phyloP scores from a whole-genome alignment of 2,797 vertebrate genomes.

The Agapornis canus region DNA sequence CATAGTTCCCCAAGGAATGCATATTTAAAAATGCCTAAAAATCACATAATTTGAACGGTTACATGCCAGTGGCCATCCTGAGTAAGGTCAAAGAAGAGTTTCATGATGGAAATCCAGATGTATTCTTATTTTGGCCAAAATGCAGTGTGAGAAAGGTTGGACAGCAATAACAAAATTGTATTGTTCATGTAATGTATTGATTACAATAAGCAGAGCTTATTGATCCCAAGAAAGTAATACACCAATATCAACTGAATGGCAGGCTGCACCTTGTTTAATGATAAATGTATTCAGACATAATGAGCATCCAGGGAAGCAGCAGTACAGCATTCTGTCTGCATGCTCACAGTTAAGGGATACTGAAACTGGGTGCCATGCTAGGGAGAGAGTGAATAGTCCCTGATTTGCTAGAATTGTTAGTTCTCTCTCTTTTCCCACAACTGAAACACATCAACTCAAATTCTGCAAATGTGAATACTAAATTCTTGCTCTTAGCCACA shows the following conservation, averaged over 20 bases:
- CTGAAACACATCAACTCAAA: background rate
- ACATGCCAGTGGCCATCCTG: background rate
- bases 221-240: background rate
- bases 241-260: background rate
- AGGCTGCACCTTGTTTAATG: background rate
- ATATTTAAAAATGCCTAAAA: background rate
- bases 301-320: accelerated
- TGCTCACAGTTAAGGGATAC: background rate
- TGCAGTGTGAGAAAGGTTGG: background rate
- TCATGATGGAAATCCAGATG: background rate
- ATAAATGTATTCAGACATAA: background rate
- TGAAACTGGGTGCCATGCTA: background rate
- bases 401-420: background rate
- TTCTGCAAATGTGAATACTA: background rate
- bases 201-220: background rate
- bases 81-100: background rate
- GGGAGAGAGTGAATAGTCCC: background rate
- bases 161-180: background rate
- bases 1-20: background rate
- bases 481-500: background rate
- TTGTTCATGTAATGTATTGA: background rate
- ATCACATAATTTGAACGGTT: background rate
- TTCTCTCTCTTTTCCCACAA: background rate
- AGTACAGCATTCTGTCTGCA: background rate
- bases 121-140: background rate